Evolutionary conservation across 2,113 vertebrate species (phyloP).

Genomic region (Aptenodytes patagonicus): DNA sequence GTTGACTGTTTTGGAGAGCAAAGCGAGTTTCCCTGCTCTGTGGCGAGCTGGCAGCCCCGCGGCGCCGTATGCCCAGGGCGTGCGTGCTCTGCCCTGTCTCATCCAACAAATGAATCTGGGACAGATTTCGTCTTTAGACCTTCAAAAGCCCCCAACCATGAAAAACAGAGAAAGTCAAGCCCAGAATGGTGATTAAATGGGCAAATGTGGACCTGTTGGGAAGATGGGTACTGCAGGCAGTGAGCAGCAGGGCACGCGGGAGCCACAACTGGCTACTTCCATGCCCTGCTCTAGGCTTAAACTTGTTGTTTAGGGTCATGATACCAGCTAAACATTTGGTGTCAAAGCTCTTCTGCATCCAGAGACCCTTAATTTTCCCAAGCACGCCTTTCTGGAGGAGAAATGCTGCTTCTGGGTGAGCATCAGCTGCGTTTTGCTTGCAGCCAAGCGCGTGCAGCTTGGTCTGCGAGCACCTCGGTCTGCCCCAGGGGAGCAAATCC

Average conservation of each 20-base stretch:
- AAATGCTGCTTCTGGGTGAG: neutral
- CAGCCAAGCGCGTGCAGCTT: fast-evolving
- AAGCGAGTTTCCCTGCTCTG: neutral
- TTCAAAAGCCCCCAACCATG: neutral
- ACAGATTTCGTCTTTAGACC: neutral
- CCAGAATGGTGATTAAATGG: neutral
- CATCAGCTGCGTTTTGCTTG: fast-evolving
- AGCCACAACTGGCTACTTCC: neutral
- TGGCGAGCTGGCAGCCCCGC: neutral
- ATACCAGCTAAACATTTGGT: neutral
- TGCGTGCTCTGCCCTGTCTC: neutral
- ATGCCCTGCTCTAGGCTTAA: neutral
- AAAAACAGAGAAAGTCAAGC: neutral
- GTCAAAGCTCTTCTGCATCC: neutral
- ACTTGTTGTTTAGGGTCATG: neutral
- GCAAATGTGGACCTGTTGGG: neutral
- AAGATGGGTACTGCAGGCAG: neutral
- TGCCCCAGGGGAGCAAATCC: neutral
- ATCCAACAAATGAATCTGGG: neutral
- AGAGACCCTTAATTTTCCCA: neutral
- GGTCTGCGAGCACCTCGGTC: fast-evolving
- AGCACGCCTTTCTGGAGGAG: neutral
- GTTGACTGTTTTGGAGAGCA: neutral
- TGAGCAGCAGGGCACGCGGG: neutral
- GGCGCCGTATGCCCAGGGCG: neutral